A percentile compares a stretch with the other conserved stretches of the same genome.
Conservation (phyloP, 2,888 invertebrate species). For the Phortica okadai region DNA sequence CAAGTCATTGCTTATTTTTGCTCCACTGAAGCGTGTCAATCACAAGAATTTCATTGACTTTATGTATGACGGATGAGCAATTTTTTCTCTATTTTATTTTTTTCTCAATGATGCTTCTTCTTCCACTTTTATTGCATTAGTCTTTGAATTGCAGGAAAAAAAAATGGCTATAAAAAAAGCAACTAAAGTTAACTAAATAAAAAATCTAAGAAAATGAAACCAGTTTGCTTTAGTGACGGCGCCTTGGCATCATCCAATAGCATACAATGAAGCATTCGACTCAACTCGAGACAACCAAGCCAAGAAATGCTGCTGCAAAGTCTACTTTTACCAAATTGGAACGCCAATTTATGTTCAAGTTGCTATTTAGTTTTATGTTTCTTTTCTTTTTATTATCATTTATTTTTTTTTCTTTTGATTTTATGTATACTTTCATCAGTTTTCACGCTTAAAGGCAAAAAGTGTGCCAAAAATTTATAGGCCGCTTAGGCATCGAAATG, state of each 20-base stretch:
- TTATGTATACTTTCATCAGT: neutral
- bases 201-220: neutral
- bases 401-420: neutral
- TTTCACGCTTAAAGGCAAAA: conserved; percentile 3
- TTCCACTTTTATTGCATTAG: neutral
- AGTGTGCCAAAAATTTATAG: conserved; percentile 34
- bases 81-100: neutral
- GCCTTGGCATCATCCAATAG: neutral
- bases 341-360: conserved; percentile 3
- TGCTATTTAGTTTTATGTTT: neutral
- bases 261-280: neutral
- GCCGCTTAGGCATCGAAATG: no score
- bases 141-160: neutral
- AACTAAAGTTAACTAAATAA: neutral
- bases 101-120: no score
- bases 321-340: conserved; percentile 24
- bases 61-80: neutral
- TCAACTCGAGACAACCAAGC: neutral
- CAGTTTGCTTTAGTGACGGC: conserved; percentile 3
- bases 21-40: conserved; percentile 24
- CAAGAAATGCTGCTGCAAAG: neutral
- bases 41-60: conserved; percentile 19
- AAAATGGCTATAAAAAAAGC: neutral
- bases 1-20: conserved; percentile 11
- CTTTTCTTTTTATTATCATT: neutral